Base-by-base conservation (phyloP, 2,888 invertebrate genomes). In the Drosophila subquinaria region DNA sequence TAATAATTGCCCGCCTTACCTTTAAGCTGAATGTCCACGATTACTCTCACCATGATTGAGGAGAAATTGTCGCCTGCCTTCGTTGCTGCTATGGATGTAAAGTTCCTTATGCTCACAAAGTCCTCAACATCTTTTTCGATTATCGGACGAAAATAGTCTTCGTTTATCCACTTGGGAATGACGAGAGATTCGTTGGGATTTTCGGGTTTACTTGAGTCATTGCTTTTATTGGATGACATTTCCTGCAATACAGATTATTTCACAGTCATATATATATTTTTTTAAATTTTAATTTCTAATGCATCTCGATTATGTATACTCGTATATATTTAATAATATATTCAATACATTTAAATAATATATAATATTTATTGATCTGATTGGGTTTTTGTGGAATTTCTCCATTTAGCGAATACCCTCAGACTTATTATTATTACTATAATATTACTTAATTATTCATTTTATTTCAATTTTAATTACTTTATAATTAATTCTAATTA, bases 31-130 rank as follows among this genome's bases (percentile, higher is more conserved):
- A 92, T 35, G 30, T 89, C 85, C 11, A 91, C 74, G n/a, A 76
- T 13, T 3, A 87, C 85, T 23, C 92, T 81, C 40, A 90, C 80
- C 90, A 92, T 90, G 36, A 89, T 67, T 1, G 92, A 92, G 4
- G 90, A 79, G 27, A 88, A 92, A 63, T 92, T 92, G 53, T 92
- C 92, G 3, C 91, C 92, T 0, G 90, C 86, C 0, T 81, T 82
- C 30, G 90, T 91, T 9, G 91, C 91, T 10, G 92, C 90, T 13
- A 84, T 73, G 0, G 87, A 45, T 4, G 57, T 71, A 35, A 91
- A 85, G 10, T 66, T 79, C 3, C 73, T 60, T 10, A 92, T 79
- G 50, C 67, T 65, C 0, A 61, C 52, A 27, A 82, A 85, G 10
- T 80, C 52, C 0, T 73, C 42, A 3, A 85, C 71, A 75, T 91